Percentiles rank a stretch among this genome's conserved stretches.
Evolutionary conservation across 2,113 vertebrate species (phyloP).

Genomic region (Hemiprocne comata): DNA sequence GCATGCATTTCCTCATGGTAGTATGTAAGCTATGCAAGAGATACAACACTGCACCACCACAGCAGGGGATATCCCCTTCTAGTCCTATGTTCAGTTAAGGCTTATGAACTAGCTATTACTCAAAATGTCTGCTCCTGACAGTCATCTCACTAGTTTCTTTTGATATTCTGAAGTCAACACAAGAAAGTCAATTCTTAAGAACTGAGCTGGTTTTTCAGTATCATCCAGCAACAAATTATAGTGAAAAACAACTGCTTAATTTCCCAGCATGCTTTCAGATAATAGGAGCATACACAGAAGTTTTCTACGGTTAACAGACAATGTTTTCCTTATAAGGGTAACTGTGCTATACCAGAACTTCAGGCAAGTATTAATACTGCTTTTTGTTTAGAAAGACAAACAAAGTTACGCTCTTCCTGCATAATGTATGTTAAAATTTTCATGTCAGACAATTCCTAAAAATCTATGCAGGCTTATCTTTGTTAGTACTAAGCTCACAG

Average conservation of each 20-base stretch:
- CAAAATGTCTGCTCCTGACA: slow-evolving; percentile 27
- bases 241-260: neutral
- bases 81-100: neutral
- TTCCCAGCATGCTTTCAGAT: slow-evolving; percentile 16
- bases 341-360: neutral
- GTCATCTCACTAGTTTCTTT: slow-evolving; percentile 22
- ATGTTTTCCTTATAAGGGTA: slow-evolving; percentile 24
- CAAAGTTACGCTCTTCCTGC: neutral
- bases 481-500: neutral
- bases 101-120: neutral
- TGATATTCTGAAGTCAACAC: neutral
- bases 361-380: neutral
- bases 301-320: neutral
- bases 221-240: neutral
- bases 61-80: neutral
- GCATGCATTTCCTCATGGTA: neutral
- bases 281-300: neutral
- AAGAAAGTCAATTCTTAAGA: neutral
- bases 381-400: neutral
- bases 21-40: neutral
- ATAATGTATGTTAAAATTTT: neutral
- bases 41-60: neutral
- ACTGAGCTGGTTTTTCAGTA: neutral
- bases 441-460: neutral
- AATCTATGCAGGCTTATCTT: neutral